Base-by-base conservation (phyloP, 35 echinoderm and acorn worm species). In the Apostichopus californicus region DNA sequence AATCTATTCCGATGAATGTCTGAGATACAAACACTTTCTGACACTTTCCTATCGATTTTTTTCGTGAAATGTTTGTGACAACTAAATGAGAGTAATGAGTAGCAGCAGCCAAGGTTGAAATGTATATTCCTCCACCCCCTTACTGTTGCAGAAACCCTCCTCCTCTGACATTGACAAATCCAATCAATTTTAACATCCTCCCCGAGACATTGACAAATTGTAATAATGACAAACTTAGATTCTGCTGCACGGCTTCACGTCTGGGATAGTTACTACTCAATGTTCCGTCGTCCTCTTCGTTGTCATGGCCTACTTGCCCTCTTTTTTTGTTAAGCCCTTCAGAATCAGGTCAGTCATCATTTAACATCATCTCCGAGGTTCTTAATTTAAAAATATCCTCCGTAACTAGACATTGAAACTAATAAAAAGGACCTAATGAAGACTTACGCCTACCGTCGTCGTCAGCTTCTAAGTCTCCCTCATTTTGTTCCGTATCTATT, bases 371-470 rank as follows among this genome's bases (percentile, higher is more conserved):
- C 64, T 68, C 18, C 64, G 11, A 68, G 18, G 64, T 14, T 11
- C 64, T 68, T 68, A 68, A 68, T 68, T 68, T 68, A 68, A 68
- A 68, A 68, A 68, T 18, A 11, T 68, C 18, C 64, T 14, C 64
- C 18, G 64, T 68, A 17, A 18, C 64, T 6, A 83, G 22, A 55
- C 25, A 55, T 34, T 55, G 7, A 83, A 83, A 10, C 80, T 83
- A 83, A 83, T 83, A 83, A 83, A 83, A 12, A 46, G 34, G 80
- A 34, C n/a, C 55, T 83, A 56, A 83, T 55, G 53, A 83, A 83
- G 80, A 55, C 34, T 83, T 68, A 56, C 46, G 10, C 53, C 80
- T 20, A 83, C 25, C 80, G n/a, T 83, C 80, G 12, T 18, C 10
- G 11, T 68, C 34, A 46, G 11, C 18, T 68, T 68, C 11, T 68